These are phyloP conservation scores for Chaunax sp. DNA, from an alignment of 2,797 vertebrate species.

Conservation along the genomic window DNA sequence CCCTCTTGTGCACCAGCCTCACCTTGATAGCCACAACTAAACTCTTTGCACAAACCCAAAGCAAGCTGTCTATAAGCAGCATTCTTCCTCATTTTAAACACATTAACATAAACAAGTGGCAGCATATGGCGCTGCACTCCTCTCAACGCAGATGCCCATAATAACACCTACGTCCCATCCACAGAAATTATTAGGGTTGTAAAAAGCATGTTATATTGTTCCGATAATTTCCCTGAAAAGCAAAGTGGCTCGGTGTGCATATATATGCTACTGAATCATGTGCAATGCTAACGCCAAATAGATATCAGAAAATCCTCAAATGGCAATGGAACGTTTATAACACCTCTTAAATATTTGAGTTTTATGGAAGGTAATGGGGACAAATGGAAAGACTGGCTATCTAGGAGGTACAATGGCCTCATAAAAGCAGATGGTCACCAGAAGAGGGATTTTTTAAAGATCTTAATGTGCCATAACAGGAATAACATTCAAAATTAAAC, in stretches of 20 bases:
- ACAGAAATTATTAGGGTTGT: constrained; percentile 49
- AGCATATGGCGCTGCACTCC: constrained; percentile 28
- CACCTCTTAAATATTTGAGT: constrained; percentile 76
- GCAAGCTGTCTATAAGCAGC: constrained; percentile 6
- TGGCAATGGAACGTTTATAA: constrained; percentile 70
- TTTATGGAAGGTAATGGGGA: constrained; percentile 77
- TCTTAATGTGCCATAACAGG: constrained; percentile 71
- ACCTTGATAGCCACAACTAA: neutral
- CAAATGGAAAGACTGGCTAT: constrained; percentile 73
- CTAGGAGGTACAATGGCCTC: constrained; percentile 68
- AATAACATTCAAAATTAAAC: constrained; percentile 72
- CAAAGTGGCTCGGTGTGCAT: constrained; percentile 59
- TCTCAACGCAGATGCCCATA: constrained; percentile 27
- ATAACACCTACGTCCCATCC: constrained; percentile 40
- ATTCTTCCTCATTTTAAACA: constrained; percentile 13
- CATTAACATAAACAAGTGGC: constrained; percentile 40
- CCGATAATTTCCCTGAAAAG: constrained; percentile 48
- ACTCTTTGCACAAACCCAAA: neutral
- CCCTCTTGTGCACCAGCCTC: neutral
- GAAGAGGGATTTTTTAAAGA: constrained; percentile 70
- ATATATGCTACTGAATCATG: constrained; percentile 59
- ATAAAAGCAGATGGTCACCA: constrained; percentile 79
- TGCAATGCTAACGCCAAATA: constrained; percentile 64
- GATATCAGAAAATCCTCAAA: constrained; percentile 72
- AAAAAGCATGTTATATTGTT: constrained; percentile 59